phyloP scores from a whole-genome alignment of 2,113 vertebrate genomes.

The Sphaerodactylus townsendi region DNA sequence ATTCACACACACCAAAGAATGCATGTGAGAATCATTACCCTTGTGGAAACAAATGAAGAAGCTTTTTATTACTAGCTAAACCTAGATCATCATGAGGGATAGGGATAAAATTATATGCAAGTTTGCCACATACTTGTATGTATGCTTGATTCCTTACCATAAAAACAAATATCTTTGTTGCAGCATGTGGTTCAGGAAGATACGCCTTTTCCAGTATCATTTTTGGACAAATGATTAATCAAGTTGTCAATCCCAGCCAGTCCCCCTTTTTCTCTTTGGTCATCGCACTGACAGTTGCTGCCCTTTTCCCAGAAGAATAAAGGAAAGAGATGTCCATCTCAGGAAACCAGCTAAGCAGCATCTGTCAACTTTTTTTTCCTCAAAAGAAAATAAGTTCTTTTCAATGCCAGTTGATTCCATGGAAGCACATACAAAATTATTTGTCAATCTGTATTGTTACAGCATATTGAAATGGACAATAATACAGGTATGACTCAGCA shows the following conservation, averaged over 20 bases:
- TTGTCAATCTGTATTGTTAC: no score
- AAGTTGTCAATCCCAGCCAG: background rate
- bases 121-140: background rate
- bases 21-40: background rate
- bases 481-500: no score
- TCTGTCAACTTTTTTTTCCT: slow-evolving; percentile 7
- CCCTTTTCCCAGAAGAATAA: background rate
- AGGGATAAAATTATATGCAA: background rate
- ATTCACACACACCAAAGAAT: background rate
- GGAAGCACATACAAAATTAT: no score
- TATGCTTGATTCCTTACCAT: background rate
- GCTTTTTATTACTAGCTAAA: background rate
- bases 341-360: slow-evolving; percentile 23
- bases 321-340: background rate
- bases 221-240: background rate
- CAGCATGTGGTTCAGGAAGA: background rate
- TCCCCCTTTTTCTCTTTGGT: background rate
- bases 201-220: background rate
- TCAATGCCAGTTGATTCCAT: background rate
- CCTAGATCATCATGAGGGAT: background rate
- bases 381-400: background rate
- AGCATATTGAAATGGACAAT: no score
- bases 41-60: background rate
- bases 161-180: background rate
- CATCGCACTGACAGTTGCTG: background rate